Conservation (phyloP, 1,140 invertebrate genomes). For the Archivesica marissinica region DNA sequence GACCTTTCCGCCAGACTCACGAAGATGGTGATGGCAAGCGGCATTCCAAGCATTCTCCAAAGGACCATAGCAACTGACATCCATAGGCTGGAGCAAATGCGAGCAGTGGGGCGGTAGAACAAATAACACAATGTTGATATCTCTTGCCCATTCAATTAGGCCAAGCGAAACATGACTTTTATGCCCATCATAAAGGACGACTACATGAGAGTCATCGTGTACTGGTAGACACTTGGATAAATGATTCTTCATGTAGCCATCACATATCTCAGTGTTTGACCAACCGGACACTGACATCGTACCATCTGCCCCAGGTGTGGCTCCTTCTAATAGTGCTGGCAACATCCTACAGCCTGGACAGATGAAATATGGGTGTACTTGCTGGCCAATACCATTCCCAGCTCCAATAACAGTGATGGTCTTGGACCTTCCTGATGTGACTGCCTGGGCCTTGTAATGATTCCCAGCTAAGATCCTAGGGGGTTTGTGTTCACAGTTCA, state of each 20-base stretch:
- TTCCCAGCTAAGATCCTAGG: too few species aligned
- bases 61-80: slow-evolving; percentile 52
- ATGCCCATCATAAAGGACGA: slow-evolving; percentile 51
- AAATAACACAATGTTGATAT: slow-evolving; percentile 15
- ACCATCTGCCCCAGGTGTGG: slow-evolving; percentile 4
- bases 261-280: neutral
- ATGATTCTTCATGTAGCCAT: slow-evolving; percentile 1
- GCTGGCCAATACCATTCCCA: slow-evolving; percentile 29
- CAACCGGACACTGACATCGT: slow-evolving; percentile 14
- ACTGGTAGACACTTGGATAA: slow-evolving; percentile 15
- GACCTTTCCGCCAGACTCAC: neutral
- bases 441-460: too few species aligned
- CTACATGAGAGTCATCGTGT: neutral
- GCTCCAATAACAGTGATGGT: slow-evolving; percentile 30
- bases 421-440: slow-evolving; percentile 19
- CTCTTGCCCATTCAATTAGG: slow-evolving; percentile 40
- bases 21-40: neutral
- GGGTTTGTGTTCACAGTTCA: slow-evolving; percentile 76
- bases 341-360: slow-evolving; percentile 26
- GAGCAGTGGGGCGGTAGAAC: slow-evolving; percentile 38
- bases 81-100: slow-evolving; percentile 36
- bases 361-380: slow-evolving; percentile 27
- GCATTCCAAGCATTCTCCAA: slow-evolving; percentile 22
- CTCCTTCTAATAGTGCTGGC: neutral
- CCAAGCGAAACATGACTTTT: slow-evolving; percentile 12